phyloP scores from a whole-genome alignment of 2,113 vertebrate species.

The Sinocyclocheilus anophthalmus region DNA sequence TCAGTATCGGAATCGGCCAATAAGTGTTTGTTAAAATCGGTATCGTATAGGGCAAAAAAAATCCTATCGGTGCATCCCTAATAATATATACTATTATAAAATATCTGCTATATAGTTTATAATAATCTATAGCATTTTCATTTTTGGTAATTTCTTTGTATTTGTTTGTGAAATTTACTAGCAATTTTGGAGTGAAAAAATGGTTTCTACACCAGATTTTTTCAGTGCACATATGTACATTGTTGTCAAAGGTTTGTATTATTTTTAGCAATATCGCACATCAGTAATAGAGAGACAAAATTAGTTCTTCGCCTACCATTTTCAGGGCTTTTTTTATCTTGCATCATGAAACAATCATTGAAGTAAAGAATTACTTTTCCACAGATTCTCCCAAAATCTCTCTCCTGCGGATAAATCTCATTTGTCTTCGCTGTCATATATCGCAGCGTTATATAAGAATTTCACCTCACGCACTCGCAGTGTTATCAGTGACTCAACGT shows the following conservation, averaged over 20 bases:
- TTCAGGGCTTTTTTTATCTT: background rate
- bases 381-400: background rate
- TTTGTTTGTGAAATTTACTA: too few species aligned
- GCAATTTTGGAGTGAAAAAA: too few species aligned
- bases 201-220: too few species aligned
- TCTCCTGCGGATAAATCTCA: conserved; percentile 6
- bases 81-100: too few species aligned
- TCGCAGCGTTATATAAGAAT: conserved; percentile 34
- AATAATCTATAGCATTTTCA: too few species aligned
- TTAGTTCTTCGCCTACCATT: background rate
- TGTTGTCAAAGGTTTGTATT: background rate
- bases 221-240: too few species aligned
- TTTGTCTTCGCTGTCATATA: conserved; percentile 24
- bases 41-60: too few species aligned
- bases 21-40: too few species aligned
- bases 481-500: conserved; percentile 52
- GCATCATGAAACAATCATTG: conserved; percentile 3
- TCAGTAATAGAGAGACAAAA: background rate
- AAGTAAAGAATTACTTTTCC: conserved; percentile 19
- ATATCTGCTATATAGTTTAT: too few species aligned
- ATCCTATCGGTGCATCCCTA: too few species aligned
- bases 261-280: background rate
- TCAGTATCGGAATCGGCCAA: too few species aligned
- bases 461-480: conserved; percentile 34
- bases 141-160: too few species aligned